Evolutionary conservation across 2,113 vertebrate species (phyloP), one percentile per base, ranked within the genome.

Genomic region (Leptocoma aspasia): DNA sequence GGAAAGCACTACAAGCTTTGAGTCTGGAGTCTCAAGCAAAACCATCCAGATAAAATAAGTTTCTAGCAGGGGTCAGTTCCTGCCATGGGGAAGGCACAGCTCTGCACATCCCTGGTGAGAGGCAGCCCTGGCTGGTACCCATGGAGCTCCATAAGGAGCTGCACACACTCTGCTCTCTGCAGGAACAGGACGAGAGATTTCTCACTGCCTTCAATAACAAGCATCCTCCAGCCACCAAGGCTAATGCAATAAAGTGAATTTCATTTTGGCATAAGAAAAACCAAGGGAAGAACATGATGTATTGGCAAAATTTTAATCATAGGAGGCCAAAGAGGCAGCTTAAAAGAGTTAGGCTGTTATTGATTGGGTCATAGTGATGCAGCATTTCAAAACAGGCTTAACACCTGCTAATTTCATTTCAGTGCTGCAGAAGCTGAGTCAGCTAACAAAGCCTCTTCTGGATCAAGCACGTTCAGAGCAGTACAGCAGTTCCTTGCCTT

Each of bases 341-440:
- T 94, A 84, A 82, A 71, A 89, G 83, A 92, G 61, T 95, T 92
- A 86, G 81, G 53, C 31, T 53, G 50, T 94, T 95, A 89, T 92
- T 95, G 94, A 96, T 94, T 2, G 0, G 35, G 77, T 92, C 94
- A 85, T 53, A 94, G 92, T 82, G 93, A 92, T 94, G 84, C 65
- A 95, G 94, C 94, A 91, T 95, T 94, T 95, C 89, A 91, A 71
- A 95, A 97, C 61, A 95, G 86, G 91, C 93, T 97, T 95, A 94
- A 91, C 96, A 95, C 92, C 81, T 71, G 37, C 89, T 94, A 92
- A 97, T 96, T 89, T 91, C 47, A 94, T 95, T 95, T 83, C 83
- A 61, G 83, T 45, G 77, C 81, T 92, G 89, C 81, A 89, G 57
- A 72, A 81, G 92, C 92, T 96, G 94, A 96, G 83, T 94, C 92